These are phyloP conservation scores for Tortrix viridana DNA, from an alignment of 2,888 invertebrate genomes.

Conservation along the genomic window DNA sequence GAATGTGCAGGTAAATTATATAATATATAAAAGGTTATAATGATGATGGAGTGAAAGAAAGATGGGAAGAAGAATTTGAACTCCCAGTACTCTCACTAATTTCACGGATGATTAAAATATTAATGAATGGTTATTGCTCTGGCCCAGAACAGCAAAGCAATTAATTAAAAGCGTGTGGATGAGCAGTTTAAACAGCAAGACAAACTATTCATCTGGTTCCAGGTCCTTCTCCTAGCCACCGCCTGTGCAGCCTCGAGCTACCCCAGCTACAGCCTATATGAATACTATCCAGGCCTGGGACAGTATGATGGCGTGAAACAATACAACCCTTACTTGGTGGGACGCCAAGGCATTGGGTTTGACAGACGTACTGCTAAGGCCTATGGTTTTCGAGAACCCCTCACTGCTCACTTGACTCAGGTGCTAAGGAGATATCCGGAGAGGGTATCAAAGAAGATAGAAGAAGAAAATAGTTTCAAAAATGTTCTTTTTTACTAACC, in stretches of 20 bases:
- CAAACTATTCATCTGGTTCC: neutral
- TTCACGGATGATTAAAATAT: too few species aligned
- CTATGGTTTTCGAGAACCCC: constrained; percentile 20
- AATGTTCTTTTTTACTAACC: too few species aligned
- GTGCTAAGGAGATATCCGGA: constrained; percentile 24
- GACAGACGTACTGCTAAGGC: constrained; percentile 13
- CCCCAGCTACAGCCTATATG: neutral
- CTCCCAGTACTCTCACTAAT: too few species aligned
- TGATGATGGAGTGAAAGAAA: too few species aligned
- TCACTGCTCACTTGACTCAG: constrained; percentile 5
- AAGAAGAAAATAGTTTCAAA: too few species aligned
- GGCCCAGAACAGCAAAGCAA: neutral
- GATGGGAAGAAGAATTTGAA: too few species aligned
- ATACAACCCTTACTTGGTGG: constrained; percentile 2
- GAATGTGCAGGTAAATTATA: too few species aligned
- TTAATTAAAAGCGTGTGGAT: neutral
- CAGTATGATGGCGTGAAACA: neutral
- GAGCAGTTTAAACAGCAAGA: too few species aligned
- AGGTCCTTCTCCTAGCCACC: constrained; percentile 9
- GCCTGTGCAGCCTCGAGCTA: constrained; percentile 3
- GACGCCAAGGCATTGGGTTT: constrained; percentile 23
- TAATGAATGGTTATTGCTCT: too few species aligned
- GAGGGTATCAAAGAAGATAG: neutral
- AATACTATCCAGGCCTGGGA: constrained; percentile 5
- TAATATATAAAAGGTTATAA: too few species aligned